Conservation (phyloP, 1,140 invertebrate genomes). For the Myzus persicae region DNA sequence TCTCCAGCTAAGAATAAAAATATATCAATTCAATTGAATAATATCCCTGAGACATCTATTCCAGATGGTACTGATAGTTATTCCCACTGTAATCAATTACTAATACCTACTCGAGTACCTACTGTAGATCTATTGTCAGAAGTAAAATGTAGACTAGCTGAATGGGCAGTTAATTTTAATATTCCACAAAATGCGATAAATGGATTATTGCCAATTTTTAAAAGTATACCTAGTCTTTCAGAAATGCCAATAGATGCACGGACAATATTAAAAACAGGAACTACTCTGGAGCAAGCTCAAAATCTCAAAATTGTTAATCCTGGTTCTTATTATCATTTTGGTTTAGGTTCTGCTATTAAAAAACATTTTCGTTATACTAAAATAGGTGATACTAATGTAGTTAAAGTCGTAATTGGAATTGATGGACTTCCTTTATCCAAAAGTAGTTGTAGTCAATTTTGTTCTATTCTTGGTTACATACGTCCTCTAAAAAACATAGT, state of each 20-base stretch:
- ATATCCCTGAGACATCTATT: too few species aligned
- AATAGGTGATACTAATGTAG: neutral
- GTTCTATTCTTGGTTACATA: neutral
- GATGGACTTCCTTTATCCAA: neutral
- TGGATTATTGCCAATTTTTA: neutral
- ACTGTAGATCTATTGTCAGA: neutral
- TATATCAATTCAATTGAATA: too few species aligned
- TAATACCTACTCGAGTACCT: too few species aligned
- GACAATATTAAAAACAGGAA: neutral
- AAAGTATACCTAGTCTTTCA: neutral
- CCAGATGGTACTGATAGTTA: too few species aligned
- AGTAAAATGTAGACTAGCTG: neutral
- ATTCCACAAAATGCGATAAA: neutral
- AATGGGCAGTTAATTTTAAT: constrained; percentile 2
- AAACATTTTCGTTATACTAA: neutral
- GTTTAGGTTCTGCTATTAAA: neutral
- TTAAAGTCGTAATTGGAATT: neutral
- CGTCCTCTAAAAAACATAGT: neutral
- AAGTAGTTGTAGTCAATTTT: neutral
- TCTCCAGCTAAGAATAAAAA: too few species aligned
- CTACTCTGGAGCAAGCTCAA: neutral
- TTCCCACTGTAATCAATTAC: too few species aligned
- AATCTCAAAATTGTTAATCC: neutral
- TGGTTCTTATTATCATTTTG: neutral
- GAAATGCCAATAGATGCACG: neutral